phyloP scores from a whole-genome alignment of 2,113 vertebrate genomes.

The Monopterus albus region DNA sequence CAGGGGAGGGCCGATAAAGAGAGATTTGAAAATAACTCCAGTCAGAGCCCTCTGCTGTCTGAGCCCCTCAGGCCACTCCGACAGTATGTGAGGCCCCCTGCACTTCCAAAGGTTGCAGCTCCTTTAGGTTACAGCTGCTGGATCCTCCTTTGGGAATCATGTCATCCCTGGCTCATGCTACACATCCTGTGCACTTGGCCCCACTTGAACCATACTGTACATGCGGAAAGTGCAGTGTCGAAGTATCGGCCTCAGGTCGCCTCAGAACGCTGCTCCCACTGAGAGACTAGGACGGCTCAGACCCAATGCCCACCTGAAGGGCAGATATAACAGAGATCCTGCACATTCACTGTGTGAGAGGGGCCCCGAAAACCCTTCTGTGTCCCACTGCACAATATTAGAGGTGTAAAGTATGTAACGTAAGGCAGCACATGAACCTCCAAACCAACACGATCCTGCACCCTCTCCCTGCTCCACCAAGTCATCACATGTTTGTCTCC shows the following conservation, averaged over 20 bases:
- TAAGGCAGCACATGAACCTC: no score
- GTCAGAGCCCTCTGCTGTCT: slow-evolving; percentile 43
- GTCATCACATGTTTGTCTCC: no score
- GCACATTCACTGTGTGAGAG: background rate
- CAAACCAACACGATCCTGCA: no score
- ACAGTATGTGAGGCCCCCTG: slow-evolving; percentile 65
- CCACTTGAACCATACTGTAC: background rate
- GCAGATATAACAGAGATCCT: no score
- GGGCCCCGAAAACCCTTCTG: no score
- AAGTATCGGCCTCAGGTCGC: slow-evolving; percentile 23
- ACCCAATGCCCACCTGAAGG: background rate
- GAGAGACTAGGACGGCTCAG: background rate
- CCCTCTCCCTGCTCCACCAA: no score
- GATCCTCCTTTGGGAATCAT: slow-evolving; percentile 54
- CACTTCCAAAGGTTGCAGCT: slow-evolving; percentile 73
- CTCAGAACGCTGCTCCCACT: no score
- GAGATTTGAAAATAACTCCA: slow-evolving; percentile 72
- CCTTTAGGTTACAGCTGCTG: slow-evolving; percentile 60
- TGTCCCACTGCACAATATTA: no score
- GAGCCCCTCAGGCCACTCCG: slow-evolving; percentile 50
- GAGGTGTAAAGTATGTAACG: no score
- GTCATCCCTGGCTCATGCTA: slow-evolving; percentile 31
- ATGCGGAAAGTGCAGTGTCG: background rate
- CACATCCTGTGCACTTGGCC: slow-evolving; percentile 38
- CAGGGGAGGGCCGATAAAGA: slow-evolving; percentile 6